Percentiles rank a stretch among this genome's conserved stretches.
Evolutionary conservation across 2,113 vertebrate genomes (phyloP).

Genomic region (Phoxinus phoxinus): DNA sequence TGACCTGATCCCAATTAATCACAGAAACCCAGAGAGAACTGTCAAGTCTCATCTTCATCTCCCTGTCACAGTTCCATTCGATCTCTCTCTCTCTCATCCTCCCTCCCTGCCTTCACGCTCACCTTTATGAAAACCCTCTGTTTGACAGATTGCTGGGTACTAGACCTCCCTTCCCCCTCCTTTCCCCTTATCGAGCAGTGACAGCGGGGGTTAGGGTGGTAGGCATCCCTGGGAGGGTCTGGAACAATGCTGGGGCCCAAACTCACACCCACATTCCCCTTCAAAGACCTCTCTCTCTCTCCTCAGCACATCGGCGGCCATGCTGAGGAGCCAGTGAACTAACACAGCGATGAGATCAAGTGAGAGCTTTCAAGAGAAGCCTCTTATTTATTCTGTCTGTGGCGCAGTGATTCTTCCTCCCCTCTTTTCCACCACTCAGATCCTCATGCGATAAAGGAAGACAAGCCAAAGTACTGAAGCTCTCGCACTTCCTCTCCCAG

Average conservation of each 20-base stretch:
- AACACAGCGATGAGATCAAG: conserved; percentile 62
- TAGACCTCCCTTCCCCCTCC: conserved; percentile 67
- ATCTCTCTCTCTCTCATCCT: conserved; percentile 65
- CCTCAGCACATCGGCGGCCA: conserved; percentile 30
- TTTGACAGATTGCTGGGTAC: conserved; percentile 78
- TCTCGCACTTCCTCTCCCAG: conserved; percentile 42
- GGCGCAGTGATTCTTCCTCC: conserved; percentile 45
- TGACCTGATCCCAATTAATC: conserved; percentile 96
- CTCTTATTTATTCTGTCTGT: conserved; percentile 66
- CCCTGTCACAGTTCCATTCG: conserved; percentile 75
- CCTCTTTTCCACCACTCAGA: conserved; percentile 55
- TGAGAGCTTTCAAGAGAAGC: conserved; percentile 60
- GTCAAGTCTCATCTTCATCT: conserved; percentile 89
- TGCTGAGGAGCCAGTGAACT: conserved; percentile 60
- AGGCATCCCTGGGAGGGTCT: conserved; percentile 54
- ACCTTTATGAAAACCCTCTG: conserved; percentile 65
- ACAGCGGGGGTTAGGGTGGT: conserved; percentile 50
- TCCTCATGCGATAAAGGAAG: conserved; percentile 57
- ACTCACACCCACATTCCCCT: conserved; percentile 45
- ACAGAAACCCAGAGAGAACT: conserved; percentile 89
- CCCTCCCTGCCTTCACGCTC: conserved; percentile 58
- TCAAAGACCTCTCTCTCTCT: conserved; percentile 51
- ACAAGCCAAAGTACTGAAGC: conserved; percentile 60
- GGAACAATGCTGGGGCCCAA: conserved; percentile 56
- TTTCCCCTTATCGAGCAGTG: conserved; percentile 67